Base-by-base conservation (phyloP, 2,888 invertebrate species). In the Dichetophora obliterata region DNA sequence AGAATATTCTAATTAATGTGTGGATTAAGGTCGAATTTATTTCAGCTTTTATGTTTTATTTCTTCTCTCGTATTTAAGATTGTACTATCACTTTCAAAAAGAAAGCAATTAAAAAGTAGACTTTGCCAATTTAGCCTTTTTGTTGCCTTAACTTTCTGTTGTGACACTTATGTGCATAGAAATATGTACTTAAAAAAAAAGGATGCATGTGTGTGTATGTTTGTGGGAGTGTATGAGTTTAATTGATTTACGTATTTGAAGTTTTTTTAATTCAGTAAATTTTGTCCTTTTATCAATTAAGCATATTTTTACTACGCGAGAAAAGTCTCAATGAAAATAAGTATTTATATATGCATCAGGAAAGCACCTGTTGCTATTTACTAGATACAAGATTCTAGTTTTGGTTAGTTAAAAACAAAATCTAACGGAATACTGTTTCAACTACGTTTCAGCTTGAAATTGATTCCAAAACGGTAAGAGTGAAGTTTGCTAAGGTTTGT, bases 161-260 rank as follows among this genome's bases (percentile, higher is more conserved):
- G 19, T 31, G 31, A 31, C 3, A 5, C 31, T 31, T 31, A 31
- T 31, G 31, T 31, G 31, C 31, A 54, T 54, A 19, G 1, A 19
- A 54, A 19, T 27, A n/a, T n/a, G n/a, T n/a, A n/a, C 0, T 50
- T 43, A 68, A 61, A 75, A 54, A 71, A 73, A 72, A 31, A 31
- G 5, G 31, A 71, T 79, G 63, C 75, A 48, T 76, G 19, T 34
- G 3, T n/a, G 19, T 6, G 37, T 54, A 57, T 61, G 16, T 48
- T 19, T 48, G 48, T 66, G 24, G 66, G 19, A 57, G 8, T 27
- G n/a, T 70, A 19, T 70, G 65, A 37, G 54, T 71, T 75, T 78
- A 81, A 57, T 74, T 69, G 48, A 71, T 31, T 63, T 78, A 63
- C 78, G 77, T 77, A 69, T 82, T 77, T 75, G 76, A 68, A 73